These are phyloP conservation scores for Habropoda laboriosa DNA, from an alignment of 1,140 invertebrate species.

Conservation along the genomic window DNA sequence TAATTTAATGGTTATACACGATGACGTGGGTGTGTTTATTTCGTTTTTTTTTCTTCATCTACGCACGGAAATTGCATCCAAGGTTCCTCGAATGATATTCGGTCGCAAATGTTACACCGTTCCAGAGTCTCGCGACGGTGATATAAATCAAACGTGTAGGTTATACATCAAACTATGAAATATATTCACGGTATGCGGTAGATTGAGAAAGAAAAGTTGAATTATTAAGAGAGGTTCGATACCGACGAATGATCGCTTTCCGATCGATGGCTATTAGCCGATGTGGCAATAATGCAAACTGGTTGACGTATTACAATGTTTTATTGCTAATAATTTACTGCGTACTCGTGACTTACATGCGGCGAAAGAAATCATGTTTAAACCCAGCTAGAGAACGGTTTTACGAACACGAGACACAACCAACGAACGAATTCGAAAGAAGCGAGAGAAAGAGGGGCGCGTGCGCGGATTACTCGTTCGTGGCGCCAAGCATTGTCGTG, in stretches of 20 bases:
- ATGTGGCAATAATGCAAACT: conserved; percentile 30
- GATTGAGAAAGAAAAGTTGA: not conserved
- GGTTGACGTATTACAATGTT: conserved; percentile 42
- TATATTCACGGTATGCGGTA: not conserved
- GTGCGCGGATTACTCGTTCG: too few species aligned
- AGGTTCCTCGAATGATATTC: not conserved
- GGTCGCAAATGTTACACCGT: not conserved
- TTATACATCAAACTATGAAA: not conserved
- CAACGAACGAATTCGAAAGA: not conserved
- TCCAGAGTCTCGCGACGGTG: not conserved
- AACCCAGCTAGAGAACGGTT: not conserved
- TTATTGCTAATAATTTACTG: conserved; percentile 51
- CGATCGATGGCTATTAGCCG: not conserved
- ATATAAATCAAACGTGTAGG: not conserved
- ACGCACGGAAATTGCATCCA: not conserved
- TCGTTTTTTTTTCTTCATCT: too few species aligned
- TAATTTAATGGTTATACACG: not conserved
- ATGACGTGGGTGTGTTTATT: not conserved
- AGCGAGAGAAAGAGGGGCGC: not conserved
- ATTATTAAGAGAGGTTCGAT: not conserved
- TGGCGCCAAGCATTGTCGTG: not conserved
- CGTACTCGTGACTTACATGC: conserved; percentile 34
- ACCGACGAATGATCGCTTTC: not conserved
- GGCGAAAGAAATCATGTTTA: not conserved
- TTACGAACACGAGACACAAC: not conserved